These are phyloP conservation scores for Lepus timidus DNA, from an alignment of 2,113 vertebrate genomes.

Conservation along the genomic window DNA sequence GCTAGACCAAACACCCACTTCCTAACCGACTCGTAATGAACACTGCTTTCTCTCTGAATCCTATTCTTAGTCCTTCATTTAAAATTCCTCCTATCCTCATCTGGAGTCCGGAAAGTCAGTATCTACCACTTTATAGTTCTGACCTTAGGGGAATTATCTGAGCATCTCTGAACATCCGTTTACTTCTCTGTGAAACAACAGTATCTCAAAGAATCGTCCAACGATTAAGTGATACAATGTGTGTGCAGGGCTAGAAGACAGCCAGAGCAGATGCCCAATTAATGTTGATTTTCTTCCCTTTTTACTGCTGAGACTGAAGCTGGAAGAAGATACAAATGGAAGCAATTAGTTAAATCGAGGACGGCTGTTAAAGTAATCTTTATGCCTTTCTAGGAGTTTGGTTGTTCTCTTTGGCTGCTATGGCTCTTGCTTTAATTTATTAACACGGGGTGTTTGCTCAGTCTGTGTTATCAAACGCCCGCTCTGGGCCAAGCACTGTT, in stretches of 20 bases:
- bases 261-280: neutral
- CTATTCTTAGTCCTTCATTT: neutral
- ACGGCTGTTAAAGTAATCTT: neutral
- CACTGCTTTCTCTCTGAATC: neutral
- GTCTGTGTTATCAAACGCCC: neutral
- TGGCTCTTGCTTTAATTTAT: neutral
- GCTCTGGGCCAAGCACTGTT: neutral
- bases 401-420: neutral
- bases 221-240: neutral
- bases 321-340: neutral
- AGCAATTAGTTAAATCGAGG: neutral
- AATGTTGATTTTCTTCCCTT: neutral
- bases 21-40: neutral
- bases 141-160: conserved; percentile 14
- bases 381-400: neutral
- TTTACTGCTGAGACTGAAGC: neutral
- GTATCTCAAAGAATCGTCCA: neutral
- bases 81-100: neutral
- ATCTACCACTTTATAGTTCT: neutral
- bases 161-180: neutral
- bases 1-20: too few species aligned
- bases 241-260: neutral
- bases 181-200: conserved; percentile 31
- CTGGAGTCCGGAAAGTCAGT: neutral
- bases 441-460: neutral